A percentile compares a stretch with the other conserved stretches of the same genome.
phyloP scores from a whole-genome alignment of 2,888 invertebrate genomes.

The Beris chalybata region DNA sequence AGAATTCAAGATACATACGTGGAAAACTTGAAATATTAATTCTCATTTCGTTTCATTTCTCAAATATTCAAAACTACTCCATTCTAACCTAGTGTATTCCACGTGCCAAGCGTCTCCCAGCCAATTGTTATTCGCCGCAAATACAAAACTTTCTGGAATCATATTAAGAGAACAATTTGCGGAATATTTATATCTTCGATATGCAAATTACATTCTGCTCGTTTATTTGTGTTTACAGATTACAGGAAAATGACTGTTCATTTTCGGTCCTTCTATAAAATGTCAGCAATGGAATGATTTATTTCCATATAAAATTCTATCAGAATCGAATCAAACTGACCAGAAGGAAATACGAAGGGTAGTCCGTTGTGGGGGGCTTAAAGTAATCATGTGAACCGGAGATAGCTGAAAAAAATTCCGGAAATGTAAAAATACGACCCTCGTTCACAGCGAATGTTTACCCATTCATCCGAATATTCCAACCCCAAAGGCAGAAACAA shows the following conservation, averaged over 20 bases:
- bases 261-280: slow-evolving; percentile 6
- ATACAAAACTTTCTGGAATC: not conserved
- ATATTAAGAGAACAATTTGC: slow-evolving; percentile 9
- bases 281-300: slow-evolving; percentile 16
- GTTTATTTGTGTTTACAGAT: slow-evolving; percentile 17
- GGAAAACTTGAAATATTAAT: too few species aligned
- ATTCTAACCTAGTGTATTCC: too few species aligned
- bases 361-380: not conserved
- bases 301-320: slow-evolving; percentile 12
- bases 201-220: slow-evolving; percentile 9
- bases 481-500: not conserved
- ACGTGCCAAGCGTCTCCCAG: too few species aligned
- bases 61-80: too few species aligned
- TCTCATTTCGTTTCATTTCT: too few species aligned
- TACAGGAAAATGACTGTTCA: slow-evolving; percentile 14
- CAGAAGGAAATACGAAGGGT: not conserved
- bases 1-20: too few species aligned
- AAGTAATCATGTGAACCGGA: not conserved
- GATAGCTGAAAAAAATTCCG: not conserved
- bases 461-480: not conserved
- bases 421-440: not conserved
- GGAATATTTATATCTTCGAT: slow-evolving; percentile 12
- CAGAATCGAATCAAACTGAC: slow-evolving; percentile 10
- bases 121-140: too few species aligned
- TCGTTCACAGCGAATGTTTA: not conserved